Conservation (phyloP, 2,113 vertebrate genomes). For the Mixornis gularis region DNA sequence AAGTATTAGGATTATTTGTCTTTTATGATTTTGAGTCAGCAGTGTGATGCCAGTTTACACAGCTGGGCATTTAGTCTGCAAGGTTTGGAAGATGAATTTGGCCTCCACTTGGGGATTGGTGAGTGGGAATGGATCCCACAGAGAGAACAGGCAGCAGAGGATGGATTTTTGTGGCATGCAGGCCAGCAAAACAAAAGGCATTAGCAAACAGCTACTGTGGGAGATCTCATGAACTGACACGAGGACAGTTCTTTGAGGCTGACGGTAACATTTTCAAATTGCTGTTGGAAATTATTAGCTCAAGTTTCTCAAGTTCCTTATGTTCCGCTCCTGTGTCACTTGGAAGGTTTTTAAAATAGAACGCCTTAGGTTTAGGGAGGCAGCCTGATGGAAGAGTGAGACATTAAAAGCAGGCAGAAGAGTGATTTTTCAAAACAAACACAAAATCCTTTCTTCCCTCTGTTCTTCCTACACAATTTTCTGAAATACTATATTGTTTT, state of each 20-base stretch:
- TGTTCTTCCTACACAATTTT: not conserved
- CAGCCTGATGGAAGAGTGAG: not conserved
- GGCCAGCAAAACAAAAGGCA: not conserved
- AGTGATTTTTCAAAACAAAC: not conserved
- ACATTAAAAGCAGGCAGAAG: not conserved
- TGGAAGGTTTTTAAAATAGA: not conserved
- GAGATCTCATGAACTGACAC: not conserved
- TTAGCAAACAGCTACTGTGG: not conserved
- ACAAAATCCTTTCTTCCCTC: not conserved
- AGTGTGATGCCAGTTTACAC: not conserved
- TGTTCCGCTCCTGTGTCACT: not conserved
- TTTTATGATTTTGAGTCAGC: not conserved
- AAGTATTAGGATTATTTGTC: not conserved
- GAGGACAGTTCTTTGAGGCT: not conserved
- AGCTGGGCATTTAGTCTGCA: not conserved
- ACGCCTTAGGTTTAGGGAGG: rapidly evolving
- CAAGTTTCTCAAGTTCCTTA: not conserved
- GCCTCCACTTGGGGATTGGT: not conserved
- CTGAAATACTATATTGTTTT: conserved; percentile 18
- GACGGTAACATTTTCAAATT: not conserved
- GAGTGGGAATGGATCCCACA: not conserved
- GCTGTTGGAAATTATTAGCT: not conserved
- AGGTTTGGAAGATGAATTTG: not conserved
- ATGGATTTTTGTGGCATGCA: not conserved
- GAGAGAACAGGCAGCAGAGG: not conserved